These are phyloP conservation scores for Chlamydotis undulata DNA, from an alignment of 2,113 vertebrate species.

Conservation along the genomic window DNA sequence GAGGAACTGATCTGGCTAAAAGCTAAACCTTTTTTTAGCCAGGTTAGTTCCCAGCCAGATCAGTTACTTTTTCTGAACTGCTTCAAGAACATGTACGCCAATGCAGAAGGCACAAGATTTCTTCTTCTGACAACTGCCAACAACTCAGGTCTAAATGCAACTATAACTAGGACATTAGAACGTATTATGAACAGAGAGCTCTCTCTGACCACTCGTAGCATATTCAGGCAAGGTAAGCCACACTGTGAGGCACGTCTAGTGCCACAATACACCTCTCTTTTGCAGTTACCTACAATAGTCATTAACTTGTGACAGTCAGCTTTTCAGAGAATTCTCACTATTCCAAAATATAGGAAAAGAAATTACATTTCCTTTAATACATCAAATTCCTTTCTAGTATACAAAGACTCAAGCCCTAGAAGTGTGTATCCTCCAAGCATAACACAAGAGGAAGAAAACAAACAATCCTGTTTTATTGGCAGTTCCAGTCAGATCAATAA, in stretches of 20 bases:
- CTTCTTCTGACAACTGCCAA: background rate
- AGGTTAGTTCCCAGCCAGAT: background rate
- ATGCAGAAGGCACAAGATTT: background rate
- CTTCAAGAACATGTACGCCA: background rate
- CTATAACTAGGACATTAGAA: background rate
- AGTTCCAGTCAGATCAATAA: background rate
- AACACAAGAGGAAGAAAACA: background rate
- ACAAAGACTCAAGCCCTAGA: background rate
- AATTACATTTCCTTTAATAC: background rate
- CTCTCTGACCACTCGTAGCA: background rate
- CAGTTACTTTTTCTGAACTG: background rate
- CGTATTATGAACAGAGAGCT: background rate
- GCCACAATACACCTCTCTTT: background rate
- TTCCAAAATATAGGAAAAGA: background rate
- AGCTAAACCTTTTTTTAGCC: background rate
- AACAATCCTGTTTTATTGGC: background rate
- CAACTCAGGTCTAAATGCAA: background rate
- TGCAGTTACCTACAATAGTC: background rate
- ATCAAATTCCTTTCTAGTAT: background rate
- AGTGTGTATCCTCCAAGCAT: background rate
- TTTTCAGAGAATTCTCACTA: background rate
- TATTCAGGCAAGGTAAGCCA: background rate
- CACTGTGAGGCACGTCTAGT: background rate
- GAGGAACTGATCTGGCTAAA: background rate
- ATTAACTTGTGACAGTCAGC: background rate